These are phyloP conservation scores for Idaea biselata DNA, from an alignment of 2,888 invertebrate species.

Conservation along the genomic window DNA sequence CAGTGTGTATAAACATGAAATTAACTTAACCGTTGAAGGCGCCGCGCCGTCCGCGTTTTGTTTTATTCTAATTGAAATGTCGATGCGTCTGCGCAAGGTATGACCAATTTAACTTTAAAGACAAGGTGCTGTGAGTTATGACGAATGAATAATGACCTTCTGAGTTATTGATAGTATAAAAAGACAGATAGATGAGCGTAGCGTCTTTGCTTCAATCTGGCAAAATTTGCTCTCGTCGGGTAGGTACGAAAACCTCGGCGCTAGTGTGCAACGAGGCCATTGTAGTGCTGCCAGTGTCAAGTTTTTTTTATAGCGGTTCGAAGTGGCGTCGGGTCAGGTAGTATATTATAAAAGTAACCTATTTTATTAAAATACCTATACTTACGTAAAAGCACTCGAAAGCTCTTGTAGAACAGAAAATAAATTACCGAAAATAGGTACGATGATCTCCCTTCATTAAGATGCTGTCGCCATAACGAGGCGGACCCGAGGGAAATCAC, in stretches of 20 bases:
- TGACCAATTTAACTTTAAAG: not conserved
- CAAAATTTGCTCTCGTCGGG: no score
- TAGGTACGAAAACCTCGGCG: no score
- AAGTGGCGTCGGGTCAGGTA: no score
- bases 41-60: not conserved
- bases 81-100: not conserved
- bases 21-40: not conserved
- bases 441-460: not conserved
- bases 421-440: not conserved
- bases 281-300: no score
- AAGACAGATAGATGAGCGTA: no score
- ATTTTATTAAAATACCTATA: no score
- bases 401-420: not conserved
- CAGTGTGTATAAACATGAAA: not conserved
- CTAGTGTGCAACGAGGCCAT: no score
- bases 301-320: no score
- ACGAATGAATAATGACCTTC: not conserved
- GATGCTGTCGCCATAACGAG: constrained; percentile 5
- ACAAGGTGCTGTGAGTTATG: not conserved
- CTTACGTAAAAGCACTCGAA: not conserved
- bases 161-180: not conserved
- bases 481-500: constrained; percentile 4
- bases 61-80: not conserved
- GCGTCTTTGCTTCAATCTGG: no score
- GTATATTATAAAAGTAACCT: no score